Base-by-base conservation (phyloP, 2,797 vertebrate genomes). In the Darevskia nairensis region DNA sequence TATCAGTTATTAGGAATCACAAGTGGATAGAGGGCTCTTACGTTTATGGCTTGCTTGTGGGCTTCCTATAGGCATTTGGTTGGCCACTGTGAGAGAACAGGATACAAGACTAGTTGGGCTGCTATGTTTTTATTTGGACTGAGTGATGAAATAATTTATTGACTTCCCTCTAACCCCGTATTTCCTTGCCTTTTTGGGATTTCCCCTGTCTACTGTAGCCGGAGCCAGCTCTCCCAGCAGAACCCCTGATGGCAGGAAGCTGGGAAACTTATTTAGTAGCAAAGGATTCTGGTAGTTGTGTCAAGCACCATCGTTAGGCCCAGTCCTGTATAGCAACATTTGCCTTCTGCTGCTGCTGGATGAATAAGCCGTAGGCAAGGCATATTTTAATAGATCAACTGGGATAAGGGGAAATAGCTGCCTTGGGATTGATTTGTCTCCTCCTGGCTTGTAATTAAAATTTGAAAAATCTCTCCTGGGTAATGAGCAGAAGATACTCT, bases 401-500 rank as follows among this genome's bases (percentile, higher is more conserved):
- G 87, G 91, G 86, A 87, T 80, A 92, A 80, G 87, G 88, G 72
- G n/a, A 90, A 74, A 50, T 83, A 75, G 23, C 71, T 76, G 89
- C 80, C 71, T 8, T 21, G 79, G 68, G 85, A 91, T 0, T 0
- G 21, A 90, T 91, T 92, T 71, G 71, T 85, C 83, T 89, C 92
- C 74, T 89, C 93, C 86, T 88, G 1, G 0, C 71, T 90, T 27
- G 75, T 94, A 88, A 93, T 86, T 86, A 93, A 68, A 85, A 81
- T 87, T 86, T 93, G 78, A 93, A 90, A 90, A 90, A 91, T 89
- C 61, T 85, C 88, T 27, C 21, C 3, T n/a, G 78, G 35, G 88
- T 94, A 94, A 94, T 89, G 86, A 94, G 84, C 74, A 90, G 85
- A 39, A 88, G 82, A 90, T 88, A 71, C 3, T 89, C 76, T 74